Base-by-base conservation (phyloP, 1,140 invertebrate genomes). In the Vanessa atalanta region DNA sequence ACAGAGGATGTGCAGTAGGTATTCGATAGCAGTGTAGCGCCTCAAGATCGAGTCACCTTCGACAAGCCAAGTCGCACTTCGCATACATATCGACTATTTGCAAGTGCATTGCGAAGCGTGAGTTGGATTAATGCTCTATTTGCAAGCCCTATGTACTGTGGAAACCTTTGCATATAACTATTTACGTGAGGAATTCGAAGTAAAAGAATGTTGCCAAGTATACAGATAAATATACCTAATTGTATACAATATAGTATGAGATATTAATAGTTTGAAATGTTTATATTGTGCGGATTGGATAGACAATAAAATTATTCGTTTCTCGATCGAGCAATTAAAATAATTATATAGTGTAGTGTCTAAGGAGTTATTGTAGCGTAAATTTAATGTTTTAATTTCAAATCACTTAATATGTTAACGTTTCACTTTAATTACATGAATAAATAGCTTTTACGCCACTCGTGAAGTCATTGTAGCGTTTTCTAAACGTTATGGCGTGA, bases 51-150 rank as follows among this genome's bases (percentile, higher is more conserved):
- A 82, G 81, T 85, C 83, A 86, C 87, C 87, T 87, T 87, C 82
- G 75, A 66, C 77, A 77, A 73, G 61, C 72, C 65, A 71, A 75
- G 75, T 50, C 81, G 77, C 80, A 57, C n/a, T 55, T 47, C 78
- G 87, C 85, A 89, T 89, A 89, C 83, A 83, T 84, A 88, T 80
- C 64, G 79, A 68, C 76, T 73, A 67, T 87, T 87, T 85, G 66
- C 78, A 74, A 87, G 72, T 88, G 85, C 85, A 85, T 81, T 83
- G 85, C 83, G 72, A 84, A 82, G 82, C 70, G 72, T 72, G 68
- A 63, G 65, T 68, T 63, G 74, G 71, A 82, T 79, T 81, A 79
- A 84, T 70, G 47, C 67, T 73, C 67, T 77, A 84, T 86, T 81
- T 80, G 81, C 78, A 79, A 78, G 69, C 70, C 70, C 75, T 69